Conservation (phyloP, 2,888 invertebrate genomes). For the Orthosia cruda region DNA sequence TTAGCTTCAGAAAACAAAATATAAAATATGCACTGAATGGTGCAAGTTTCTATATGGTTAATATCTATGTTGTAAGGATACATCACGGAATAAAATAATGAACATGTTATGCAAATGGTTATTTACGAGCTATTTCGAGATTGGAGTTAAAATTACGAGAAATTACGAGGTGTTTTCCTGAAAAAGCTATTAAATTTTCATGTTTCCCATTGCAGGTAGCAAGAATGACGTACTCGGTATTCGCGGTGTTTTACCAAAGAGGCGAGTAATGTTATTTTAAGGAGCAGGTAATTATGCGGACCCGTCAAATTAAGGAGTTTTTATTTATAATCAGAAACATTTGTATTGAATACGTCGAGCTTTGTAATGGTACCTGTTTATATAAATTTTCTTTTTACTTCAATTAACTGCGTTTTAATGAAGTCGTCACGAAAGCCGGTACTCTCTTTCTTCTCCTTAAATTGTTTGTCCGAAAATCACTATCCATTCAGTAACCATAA, state of each 20-base stretch:
- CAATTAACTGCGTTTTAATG: slow-evolving; percentile 25
- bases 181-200: slow-evolving; percentile 27
- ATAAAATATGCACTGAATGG: too few species aligned
- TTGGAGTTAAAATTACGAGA: slow-evolving; percentile 4
- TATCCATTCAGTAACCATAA: too few species aligned
- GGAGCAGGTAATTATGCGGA: slow-evolving; percentile 13
- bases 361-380: background rate
- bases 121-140: slow-evolving; percentile 11
- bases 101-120: slow-evolving; percentile 9
- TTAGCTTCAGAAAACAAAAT: too few species aligned
- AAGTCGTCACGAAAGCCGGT: background rate
- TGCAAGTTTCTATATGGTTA: too few species aligned
- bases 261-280: slow-evolving; percentile 69
- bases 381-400: slow-evolving; percentile 1
- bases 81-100: background rate
- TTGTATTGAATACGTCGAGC: background rate
- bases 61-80: too few species aligned
- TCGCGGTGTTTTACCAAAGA: slow-evolving; percentile 88
- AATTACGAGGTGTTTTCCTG: slow-evolving; percentile 22
- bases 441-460: too few species aligned
- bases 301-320: background rate
- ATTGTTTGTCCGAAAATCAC: too few species aligned
- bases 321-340: slow-evolving; percentile 3
- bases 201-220: slow-evolving; percentile 81
- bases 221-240: slow-evolving; percentile 87